Evolutionary conservation across 2,888 invertebrate genomes (phyloP), one percentile per base, ranked within the genome.

Genomic region (Eupithecia subumbrata): DNA sequence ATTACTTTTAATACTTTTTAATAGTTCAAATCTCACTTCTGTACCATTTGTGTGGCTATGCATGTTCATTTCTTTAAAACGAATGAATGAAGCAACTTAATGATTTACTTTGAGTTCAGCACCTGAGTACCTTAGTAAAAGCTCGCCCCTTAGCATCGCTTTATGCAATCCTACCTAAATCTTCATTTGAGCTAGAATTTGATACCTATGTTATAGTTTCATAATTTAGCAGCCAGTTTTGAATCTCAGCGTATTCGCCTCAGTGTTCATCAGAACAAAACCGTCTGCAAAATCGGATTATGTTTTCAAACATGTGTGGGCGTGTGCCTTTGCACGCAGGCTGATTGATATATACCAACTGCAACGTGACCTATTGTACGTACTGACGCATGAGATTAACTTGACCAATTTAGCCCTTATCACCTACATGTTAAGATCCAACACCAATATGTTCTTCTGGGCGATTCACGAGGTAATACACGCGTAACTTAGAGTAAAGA

Each of bases 241-340:
- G 22, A 56, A 56, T 56, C 52, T 22, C n/a, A 56, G 22, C 22
- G 22, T 56, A n/a, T 56, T 56, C 11, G 63, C 70, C 30, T 76
- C 77, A 79, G 76, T 79, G 78, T 78, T 73, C 69, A 76, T 74
- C 72, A 77, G 78, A 37, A 77, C 74, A 77, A 77, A 70, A 73
- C 63, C 60, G 68, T 72, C 74, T 56, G 68, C 43, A 69, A 69
- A 48, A 43, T 74, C 40, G 43, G 70, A 79, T 73, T 73, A 79
- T 79, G 74, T 81, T 81, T 78, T 73, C 12, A 78, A 79, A 77
- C 76, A 78, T 71, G 69, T 79, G 66, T 25, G 66, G 72, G 78
- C 79, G 80, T 80, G 81, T 48, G 71, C 69, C n/a, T n/a, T 60
- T 48, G 16, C 79, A 79, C 77, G 79, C 77, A 37, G 43, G 43